Conservation (phyloP, 2,797 vertebrate species). For the Ceryle rudis region DNA sequence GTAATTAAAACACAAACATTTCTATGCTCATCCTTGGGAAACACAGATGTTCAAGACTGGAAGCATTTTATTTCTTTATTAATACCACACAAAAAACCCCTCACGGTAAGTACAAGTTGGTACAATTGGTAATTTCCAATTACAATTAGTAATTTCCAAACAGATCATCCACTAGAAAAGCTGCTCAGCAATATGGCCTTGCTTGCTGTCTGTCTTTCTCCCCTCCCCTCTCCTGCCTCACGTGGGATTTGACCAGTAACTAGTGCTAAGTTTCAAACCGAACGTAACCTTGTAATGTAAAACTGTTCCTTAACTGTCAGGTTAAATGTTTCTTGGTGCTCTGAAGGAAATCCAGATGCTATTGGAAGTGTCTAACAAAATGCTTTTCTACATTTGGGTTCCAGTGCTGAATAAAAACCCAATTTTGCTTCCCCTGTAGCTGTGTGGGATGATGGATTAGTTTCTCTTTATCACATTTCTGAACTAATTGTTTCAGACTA, state of each 20-base stretch:
- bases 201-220: not conserved
- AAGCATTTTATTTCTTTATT: not conserved
- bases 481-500: constrained; percentile 44
- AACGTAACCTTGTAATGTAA: not conserved
- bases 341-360: not conserved
- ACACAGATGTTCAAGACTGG: not conserved
- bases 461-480: constrained; percentile 8
- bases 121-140: no score
- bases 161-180: not conserved
- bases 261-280: not conserved
- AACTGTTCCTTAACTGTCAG: not conserved
- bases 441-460: not conserved
- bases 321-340: not conserved
- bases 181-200: rapidly evolving
- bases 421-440: not conserved
- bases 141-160: not conserved
- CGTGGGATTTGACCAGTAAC: not conserved
- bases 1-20: not conserved
- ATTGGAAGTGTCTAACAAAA: not conserved
- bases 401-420: not conserved
- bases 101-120: rapidly evolving
- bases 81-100: not conserved
- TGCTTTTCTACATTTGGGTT: not conserved
- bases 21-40: not conserved
- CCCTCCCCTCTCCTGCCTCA: no score